Evolutionary conservation across 2,797 vertebrate genomes (phyloP).

Genomic region (Uromys caudimaculatus): DNA sequence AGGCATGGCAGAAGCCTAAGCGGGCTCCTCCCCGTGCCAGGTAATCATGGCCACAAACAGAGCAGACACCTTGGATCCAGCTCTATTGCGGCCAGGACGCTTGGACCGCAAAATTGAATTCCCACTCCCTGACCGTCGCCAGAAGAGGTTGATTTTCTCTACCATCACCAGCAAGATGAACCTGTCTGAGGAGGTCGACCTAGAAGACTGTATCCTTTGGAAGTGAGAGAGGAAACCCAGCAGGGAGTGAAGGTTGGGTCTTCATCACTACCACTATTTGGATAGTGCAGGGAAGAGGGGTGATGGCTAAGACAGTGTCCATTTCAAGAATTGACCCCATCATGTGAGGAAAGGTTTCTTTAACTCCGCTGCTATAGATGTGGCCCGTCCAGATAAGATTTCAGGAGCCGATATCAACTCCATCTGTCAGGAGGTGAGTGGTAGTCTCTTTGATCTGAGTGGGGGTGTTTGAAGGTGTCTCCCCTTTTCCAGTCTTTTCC

Average conservation of each 20-base stretch:
- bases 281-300: not conserved
- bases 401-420: conserved; percentile 97
- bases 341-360: conserved; percentile 78
- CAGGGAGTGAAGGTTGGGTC: not conserved
- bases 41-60: conserved; percentile 98
- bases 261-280: not conserved
- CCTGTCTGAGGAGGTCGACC: conserved; percentile 96
- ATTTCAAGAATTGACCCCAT: not conserved
- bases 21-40: conserved; percentile 78
- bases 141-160: conserved; percentile 96
- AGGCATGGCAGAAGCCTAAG: not conserved
- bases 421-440: conserved; percentile 96
- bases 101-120: conserved; percentile 97
- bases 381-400: conserved; percentile 96
- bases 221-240: not conserved
- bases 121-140: conserved; percentile 94
- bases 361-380: conserved; percentile 90
- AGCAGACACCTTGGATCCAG: conserved; percentile 96
- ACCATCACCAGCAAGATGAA: conserved; percentile 99
- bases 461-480: not conserved
- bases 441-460: not conserved
- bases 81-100: conserved; percentile 94
- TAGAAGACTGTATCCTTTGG: conserved; percentile 96
- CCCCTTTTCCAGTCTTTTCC: not conserved
- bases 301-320: not conserved